These are phyloP conservation scores for Limnephilus marmoratus DNA, from an alignment of 2,888 invertebrate species.

Conservation along the genomic window DNA sequence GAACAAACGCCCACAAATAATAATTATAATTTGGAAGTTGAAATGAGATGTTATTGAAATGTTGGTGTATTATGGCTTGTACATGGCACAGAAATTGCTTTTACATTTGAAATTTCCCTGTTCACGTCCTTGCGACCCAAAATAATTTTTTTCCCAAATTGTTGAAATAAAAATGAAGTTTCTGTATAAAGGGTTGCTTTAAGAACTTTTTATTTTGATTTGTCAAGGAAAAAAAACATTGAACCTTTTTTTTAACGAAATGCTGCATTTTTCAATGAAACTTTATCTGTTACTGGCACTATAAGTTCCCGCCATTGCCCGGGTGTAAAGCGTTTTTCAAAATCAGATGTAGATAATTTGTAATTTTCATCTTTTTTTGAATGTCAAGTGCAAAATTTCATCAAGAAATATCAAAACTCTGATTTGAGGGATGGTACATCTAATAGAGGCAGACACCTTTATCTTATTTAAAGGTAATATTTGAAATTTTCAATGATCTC, in stretches of 20 bases:
- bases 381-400: no score
- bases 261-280: neutral
- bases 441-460: no score
- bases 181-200: neutral
- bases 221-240: neutral
- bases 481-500: no score
- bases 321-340: no score
- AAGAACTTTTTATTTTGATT: neutral
- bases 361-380: no score
- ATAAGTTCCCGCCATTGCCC: no score
- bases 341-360: no score
- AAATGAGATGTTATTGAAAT: neutral
- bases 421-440: no score
- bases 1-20: neutral
- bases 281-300: no score
- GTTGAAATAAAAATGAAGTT: neutral
- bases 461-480: no score
- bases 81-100: neutral
- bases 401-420: no score
- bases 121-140: no score
- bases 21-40: neutral
- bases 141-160: neutral
- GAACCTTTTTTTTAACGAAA: neutral
- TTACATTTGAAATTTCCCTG: neutral
- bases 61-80: neutral